phyloP scores from a whole-genome alignment of 2,888 invertebrate species.

The Erynnis tages region DNA sequence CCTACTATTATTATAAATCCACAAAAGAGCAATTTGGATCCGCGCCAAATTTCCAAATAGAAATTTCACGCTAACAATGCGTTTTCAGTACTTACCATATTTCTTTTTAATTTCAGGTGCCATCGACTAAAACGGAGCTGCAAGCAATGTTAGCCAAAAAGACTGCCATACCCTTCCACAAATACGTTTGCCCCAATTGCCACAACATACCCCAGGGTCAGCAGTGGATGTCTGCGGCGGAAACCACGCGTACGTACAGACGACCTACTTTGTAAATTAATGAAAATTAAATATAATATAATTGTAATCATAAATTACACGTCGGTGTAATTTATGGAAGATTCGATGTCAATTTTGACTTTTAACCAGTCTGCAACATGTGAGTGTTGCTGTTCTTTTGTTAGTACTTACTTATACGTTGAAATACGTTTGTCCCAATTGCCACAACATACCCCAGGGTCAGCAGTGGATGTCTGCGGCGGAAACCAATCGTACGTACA shows the following conservation, averaged over 20 bases:
- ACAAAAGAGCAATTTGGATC: slow-evolving; percentile 15
- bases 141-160: slow-evolving; percentile 87
- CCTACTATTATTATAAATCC: too few species aligned
- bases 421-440: slow-evolving; percentile 93
- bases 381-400: too few species aligned
- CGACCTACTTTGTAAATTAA: slow-evolving; percentile 27
- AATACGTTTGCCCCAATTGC: slow-evolving; percentile 93
- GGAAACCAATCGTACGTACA: slow-evolving; percentile 82
- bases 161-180: slow-evolving; percentile 95
- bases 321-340: slow-evolving; percentile 15
- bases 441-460: slow-evolving; percentile 93
- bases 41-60: slow-evolving; percentile 4
- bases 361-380: too few species aligned
- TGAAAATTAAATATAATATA: too few species aligned
- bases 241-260: slow-evolving; percentile 80
- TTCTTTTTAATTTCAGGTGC: slow-evolving; percentile 74
- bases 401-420: too few species aligned
- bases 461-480: slow-evolving; percentile 91
- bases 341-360: slow-evolving; percentile 5
- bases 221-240: slow-evolving; percentile 90
- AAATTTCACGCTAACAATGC: slow-evolving; percentile 10
- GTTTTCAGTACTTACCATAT: not conserved
- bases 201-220: slow-evolving; percentile 93
- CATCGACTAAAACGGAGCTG: slow-evolving; percentile 87
- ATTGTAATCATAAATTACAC: too few species aligned